A percentile compares a stretch with the other conserved stretches of the same genome.
phyloP scores from a whole-genome alignment of 2,113 vertebrate genomes.

The Phalacrocorax pelagicus region DNA sequence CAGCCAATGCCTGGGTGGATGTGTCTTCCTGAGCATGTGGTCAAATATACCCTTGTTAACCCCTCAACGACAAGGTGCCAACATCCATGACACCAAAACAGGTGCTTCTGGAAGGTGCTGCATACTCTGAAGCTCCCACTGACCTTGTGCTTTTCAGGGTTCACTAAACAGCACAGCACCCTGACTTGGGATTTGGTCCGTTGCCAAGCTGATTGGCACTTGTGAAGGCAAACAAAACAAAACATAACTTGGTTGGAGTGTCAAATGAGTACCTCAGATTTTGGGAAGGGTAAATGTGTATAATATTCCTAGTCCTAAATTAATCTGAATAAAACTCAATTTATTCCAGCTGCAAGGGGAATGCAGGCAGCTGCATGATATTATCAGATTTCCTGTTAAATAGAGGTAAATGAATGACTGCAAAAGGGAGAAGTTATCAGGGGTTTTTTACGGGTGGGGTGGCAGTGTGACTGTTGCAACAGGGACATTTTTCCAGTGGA shows the following conservation, averaged over 20 bases:
- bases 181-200: not conserved
- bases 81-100: not conserved
- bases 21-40: not conserved
- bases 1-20: rapidly evolving
- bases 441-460: not conserved
- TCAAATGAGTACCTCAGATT: not conserved
- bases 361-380: not conserved
- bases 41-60: not conserved
- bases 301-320: not conserved
- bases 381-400: conserved; percentile 18
- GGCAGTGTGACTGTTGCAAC: not conserved
- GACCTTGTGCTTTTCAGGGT: not conserved
- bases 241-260: not conserved
- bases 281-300: not conserved
- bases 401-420: not conserved
- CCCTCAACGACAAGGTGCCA: not conserved
- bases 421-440: not conserved
- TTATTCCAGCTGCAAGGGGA: not conserved
- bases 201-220: not conserved
- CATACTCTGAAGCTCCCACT: not conserved
- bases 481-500: not conserved
- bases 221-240: not conserved
- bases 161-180: not conserved
- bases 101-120: not conserved
- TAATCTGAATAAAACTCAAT: not conserved